Percentiles rank a stretch among this genome's conserved stretches.
Conservation (phyloP, 2,797 vertebrate genomes). For the Emydoidea blandingii region DNA sequence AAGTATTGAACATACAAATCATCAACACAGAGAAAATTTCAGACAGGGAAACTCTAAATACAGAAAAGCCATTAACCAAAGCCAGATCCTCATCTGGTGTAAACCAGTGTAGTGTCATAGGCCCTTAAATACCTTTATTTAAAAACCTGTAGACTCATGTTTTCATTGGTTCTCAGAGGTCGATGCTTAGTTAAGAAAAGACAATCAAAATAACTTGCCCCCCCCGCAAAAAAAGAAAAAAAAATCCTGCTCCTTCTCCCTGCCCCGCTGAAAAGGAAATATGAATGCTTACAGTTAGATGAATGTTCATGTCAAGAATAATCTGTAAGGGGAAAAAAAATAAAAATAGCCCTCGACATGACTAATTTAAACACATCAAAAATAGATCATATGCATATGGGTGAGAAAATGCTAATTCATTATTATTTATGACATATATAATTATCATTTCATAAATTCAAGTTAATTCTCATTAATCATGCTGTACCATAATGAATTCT, state of each 20-base stretch:
- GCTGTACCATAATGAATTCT: not conserved
- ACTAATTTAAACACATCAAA: slow-evolving; percentile 51
- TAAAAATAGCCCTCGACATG: slow-evolving; percentile 35
- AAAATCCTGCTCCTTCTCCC: not conserved
- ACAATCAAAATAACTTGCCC: not conserved
- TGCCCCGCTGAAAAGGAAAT: not conserved
- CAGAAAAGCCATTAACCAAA: not conserved
- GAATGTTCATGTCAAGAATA: slow-evolving; percentile 6
- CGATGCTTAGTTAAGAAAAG: not conserved
- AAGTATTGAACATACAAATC: not conserved
- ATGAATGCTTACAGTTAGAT: slow-evolving; percentile 9
- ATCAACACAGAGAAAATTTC: not conserved
- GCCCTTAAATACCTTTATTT: not conserved
- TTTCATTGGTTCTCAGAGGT: not conserved
- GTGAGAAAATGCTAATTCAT: slow-evolving; percentile 58
- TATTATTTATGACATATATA: slow-evolving; percentile 59
- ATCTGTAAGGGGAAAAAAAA: not conserved
- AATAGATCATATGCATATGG: slow-evolving; percentile 34
- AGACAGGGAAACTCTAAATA: not conserved
- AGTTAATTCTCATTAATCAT: slow-evolving; percentile 46
- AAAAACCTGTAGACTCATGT: not conserved
- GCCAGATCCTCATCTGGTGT: not conserved
- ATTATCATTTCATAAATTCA: slow-evolving; percentile 49
- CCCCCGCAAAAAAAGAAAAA: not conserved
- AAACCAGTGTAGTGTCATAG: not conserved